phyloP scores from a whole-genome alignment of 2,797 vertebrate genomes.

The Zenarchopterus dispar region DNA sequence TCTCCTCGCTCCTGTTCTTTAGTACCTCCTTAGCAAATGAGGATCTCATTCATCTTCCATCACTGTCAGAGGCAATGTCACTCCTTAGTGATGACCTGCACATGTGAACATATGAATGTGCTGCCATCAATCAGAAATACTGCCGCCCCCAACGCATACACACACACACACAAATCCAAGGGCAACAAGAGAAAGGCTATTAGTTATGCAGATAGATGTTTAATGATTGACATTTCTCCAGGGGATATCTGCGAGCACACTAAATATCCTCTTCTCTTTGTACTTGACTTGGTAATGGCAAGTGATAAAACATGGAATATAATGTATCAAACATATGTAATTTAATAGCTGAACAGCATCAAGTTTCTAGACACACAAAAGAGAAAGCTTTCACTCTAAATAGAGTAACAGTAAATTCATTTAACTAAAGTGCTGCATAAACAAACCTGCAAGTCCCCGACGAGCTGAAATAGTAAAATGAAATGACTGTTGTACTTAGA shows the following conservation, averaged over 20 bases:
- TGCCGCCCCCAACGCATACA: background rate
- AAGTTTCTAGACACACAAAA: slow-evolving; percentile 37
- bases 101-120: slow-evolving; percentile 54
- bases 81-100: slow-evolving; percentile 46
- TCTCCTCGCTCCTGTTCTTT: slow-evolving; percentile 17
- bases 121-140: slow-evolving; percentile 59
- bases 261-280: slow-evolving; percentile 52
- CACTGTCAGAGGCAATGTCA: slow-evolving; percentile 43
- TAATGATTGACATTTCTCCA: slow-evolving; percentile 66
- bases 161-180: slow-evolving; percentile 40
- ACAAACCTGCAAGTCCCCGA: slow-evolving; percentile 28
- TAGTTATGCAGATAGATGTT: slow-evolving; percentile 53
- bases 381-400: slow-evolving; percentile 51
- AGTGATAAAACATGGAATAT: slow-evolving; percentile 69
- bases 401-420: slow-evolving; percentile 40
- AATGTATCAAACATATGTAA: slow-evolving; percentile 54
- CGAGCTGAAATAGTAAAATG: slow-evolving; percentile 41
- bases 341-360: slow-evolving; percentile 40
- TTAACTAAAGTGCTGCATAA: slow-evolving; percentile 36
- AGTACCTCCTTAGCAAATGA: slow-evolving; percentile 29
- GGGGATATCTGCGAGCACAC: slow-evolving; percentile 38
- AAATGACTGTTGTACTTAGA: slow-evolving; percentile 23
- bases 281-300: slow-evolving; percentile 63
- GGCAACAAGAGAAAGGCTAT: slow-evolving; percentile 53
- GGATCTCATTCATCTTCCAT: slow-evolving; percentile 40